Conservation (phyloP, 37 sponge, comb jelly and placozoan species). For the Ephydatia muelleri region DNA sequence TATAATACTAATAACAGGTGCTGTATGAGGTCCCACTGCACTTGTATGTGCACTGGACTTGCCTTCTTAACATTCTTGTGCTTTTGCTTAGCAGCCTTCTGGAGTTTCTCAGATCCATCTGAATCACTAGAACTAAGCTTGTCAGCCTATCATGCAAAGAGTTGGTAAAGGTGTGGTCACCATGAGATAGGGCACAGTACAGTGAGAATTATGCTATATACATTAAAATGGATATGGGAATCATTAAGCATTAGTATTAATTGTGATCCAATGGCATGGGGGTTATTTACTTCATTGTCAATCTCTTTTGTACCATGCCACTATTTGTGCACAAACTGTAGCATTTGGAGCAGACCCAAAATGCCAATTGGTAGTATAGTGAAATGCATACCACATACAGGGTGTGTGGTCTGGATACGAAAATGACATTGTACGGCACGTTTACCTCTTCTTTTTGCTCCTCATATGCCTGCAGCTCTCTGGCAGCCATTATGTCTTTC, state of each 20-base stretch:
- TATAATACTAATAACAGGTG: too few relatives aligned
- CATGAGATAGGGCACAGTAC: not conserved
- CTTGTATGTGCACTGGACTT: too few relatives aligned
- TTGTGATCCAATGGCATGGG: too few relatives aligned
- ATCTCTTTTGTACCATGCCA: too few relatives aligned
- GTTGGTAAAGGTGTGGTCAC: not conserved
- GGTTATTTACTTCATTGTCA: too few relatives aligned
- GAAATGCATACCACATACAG: too few relatives aligned
- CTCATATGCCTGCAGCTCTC: too few relatives aligned
- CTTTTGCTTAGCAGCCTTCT: not conserved
- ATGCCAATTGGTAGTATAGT: not conserved
- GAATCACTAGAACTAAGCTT: not conserved
- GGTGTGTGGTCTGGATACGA: not conserved
- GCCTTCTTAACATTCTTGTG: not conserved
- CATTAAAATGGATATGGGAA: not conserved
- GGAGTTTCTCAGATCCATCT: not conserved
- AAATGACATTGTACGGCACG: not conserved
- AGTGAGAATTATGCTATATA: not conserved
- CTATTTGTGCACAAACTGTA: too few relatives aligned
- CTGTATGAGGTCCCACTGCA: too few relatives aligned
- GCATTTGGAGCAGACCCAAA: too few relatives aligned
- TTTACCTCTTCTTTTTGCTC: too few relatives aligned
- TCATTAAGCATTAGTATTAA: not conserved
- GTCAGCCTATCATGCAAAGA: not conserved
- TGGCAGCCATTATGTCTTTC: not conserved